Base-by-base conservation (phyloP, 2,113 vertebrate species). In the Oryctolagus cuniculus region DNA sequence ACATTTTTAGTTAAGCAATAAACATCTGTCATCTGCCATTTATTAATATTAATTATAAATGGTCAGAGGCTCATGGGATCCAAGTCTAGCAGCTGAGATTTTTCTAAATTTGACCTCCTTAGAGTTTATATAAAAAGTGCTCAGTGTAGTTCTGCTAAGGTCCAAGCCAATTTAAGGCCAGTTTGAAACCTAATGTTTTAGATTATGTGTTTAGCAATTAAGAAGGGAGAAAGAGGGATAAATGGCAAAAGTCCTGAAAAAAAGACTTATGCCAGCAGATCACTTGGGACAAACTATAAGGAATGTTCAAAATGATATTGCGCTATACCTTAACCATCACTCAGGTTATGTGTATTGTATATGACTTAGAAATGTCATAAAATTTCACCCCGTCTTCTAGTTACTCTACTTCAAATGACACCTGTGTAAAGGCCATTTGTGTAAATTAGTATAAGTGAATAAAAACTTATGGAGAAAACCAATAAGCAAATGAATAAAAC, bases 31-130 rank as follows among this genome's bases (percentile, higher is more conserved):
- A 66, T 97, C 98, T 98, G 97, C 96, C 98, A 98, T 98, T 98
- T 97, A 98, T 98, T 98, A 98, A 98, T 98, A 98, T 98, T 98
- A 98, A 98, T 98, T 98, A 98, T 98, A 98, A 98, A 98, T 98
- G 97, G 93, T 96, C 88, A 95, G 96, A 97, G 81, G 96, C 96
- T 98, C 89, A 96, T 94, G 96, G 93, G 96, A 97, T 98, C 98
- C 98, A 98, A 98, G 92, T 97, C 91, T 77, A 98, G 97, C 98
- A 98, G 98, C 98, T 98, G 98, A 98, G 97, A 98, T 97, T 97
- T 97, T 98, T 98, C 98, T 97, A 98, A 95, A 96, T 97, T 94
- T 98, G 98, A 98, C 98, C 98, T 98, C 96, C 96, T 97, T 96
- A 97, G 95, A 89, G 89, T 98, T 98, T 98, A 98, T 97, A 97